These are phyloP conservation scores for Cottoperca gobio DNA, from an alignment of 2,797 vertebrate genomes.

Conservation along the genomic window DNA sequence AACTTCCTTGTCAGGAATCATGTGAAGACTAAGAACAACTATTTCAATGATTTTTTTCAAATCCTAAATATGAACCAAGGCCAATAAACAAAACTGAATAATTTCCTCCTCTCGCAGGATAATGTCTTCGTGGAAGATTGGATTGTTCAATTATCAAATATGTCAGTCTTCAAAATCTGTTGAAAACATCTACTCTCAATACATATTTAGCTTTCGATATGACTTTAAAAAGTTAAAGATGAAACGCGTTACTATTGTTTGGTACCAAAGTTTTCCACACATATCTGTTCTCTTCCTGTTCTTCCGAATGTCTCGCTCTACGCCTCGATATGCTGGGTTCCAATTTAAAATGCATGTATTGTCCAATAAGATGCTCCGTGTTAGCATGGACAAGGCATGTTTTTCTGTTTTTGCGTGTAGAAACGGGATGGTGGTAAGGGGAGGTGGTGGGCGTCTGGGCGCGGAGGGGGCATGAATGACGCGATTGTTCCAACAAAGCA, in stretches of 20 bases:
- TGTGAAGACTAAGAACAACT: background rate
- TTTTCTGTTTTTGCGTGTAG: constrained; percentile 10
- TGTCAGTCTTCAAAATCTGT: background rate
- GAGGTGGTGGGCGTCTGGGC: background rate
- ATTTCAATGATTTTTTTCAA: background rate
- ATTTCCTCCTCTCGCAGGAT: background rate
- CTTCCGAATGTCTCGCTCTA: background rate
- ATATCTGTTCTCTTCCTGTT: background rate
- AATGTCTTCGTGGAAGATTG: background rate
- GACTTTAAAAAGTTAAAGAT: background rate
- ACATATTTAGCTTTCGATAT: background rate
- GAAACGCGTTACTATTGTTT: background rate
- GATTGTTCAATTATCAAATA: no score
- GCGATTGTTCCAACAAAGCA: constrained; percentile 62
- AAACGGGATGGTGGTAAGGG: background rate
- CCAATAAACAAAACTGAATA: background rate
- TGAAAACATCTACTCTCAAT: background rate
- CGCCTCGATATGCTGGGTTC: background rate
- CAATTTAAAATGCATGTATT: constrained; percentile 24
- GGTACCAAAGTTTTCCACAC: background rate
- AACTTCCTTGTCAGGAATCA: constrained; percentile 8
- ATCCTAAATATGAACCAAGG: background rate
- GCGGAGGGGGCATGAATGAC: no score
- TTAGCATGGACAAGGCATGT: constrained; percentile 22
- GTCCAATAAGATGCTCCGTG: background rate